Percentiles rank a stretch among this genome's conserved stretches.
phyloP scores from a whole-genome alignment of 2,888 invertebrate genomes.

The Perizoma flavofasciatum region DNA sequence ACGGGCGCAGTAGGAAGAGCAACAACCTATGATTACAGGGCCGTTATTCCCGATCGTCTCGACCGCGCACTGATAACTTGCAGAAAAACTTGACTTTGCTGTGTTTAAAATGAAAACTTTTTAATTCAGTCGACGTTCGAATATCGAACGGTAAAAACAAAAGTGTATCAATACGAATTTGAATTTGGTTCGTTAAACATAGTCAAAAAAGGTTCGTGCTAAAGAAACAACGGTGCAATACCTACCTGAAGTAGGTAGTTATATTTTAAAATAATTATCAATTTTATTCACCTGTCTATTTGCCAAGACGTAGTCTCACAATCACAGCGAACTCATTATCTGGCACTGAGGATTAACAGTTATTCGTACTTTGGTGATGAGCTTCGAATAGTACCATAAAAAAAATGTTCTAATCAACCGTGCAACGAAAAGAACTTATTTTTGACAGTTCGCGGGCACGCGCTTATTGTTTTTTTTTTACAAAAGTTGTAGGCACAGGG shows the following conservation, averaged over 20 bases:
- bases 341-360: constrained; percentile 74
- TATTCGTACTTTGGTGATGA: constrained; percentile 66
- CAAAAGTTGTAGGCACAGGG: constrained; percentile 50
- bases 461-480: constrained; percentile 67
- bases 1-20: constrained; percentile 73
- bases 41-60: constrained; percentile 78
- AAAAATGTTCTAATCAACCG: constrained; percentile 28
- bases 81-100: constrained; percentile 45
- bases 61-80: constrained; percentile 66
- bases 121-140: constrained; percentile 20
- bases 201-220: constrained; percentile 39
- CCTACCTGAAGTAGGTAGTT: constrained; percentile 2
- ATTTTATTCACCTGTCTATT: constrained; percentile 77
- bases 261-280: constrained; percentile 36
- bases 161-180: constrained; percentile 37
- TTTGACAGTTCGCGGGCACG: constrained; percentile 73
- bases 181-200: constrained; percentile 44
- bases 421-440: constrained; percentile 45
- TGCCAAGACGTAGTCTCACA: constrained; percentile 72
- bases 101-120: constrained; percentile 13
- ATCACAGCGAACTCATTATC: constrained; percentile 79
- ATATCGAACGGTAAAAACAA: constrained; percentile 34
- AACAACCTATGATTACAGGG: constrained; percentile 84
- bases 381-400: constrained; percentile 35
- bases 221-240: constrained; percentile 56